Base-by-base conservation (phyloP, 2,888 invertebrate species). In the Nomada ferruginata region DNA sequence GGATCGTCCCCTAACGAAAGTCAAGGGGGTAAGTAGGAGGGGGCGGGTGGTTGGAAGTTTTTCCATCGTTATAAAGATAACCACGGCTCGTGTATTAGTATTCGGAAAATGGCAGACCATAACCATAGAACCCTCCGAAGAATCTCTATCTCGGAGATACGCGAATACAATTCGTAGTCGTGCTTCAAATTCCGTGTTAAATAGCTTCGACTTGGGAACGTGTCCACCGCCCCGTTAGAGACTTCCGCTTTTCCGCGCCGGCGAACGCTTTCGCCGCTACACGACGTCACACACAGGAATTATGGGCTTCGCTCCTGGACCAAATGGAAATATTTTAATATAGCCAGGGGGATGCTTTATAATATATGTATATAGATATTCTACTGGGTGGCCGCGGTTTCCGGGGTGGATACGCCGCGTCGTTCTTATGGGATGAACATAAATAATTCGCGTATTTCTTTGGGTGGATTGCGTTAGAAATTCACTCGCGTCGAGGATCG, bases 301-400 rank as follows among this genome's bases (percentile, higher is more conserved):
- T 76, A 73, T 73, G 73, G 55, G 15, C 60, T 59, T 13, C 18
- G 70, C 50, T 26, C n/a, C 23, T 36, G 59, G 59, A 60, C 75
- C 70, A 26, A 75, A 75, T 70, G 75, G 73, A 73, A 63, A 73
- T 76, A 76, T 76, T 76, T 76, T 76, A 76, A 76, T 73, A 72
- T 75, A 70, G 29, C 69, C n/a, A 47, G n/a, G n/a, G 59, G 47
- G 47, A 59, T 29, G 47, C 59, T 44, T 59, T 59, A 59, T 70
- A 70, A 70, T 70, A 70, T 70, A 70, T 29, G 59, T 20, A 29
- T 36, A 36, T 36, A 29, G 29, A 10, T 26, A n/a, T 47, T 57
- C 44, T 13, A n/a, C 4, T 44, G 57, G 44, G 11, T 55, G 55
- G 53, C 23, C 42, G 36, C 18, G 23, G 23, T 55, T 11, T 42